Conservation (phyloP, 92 coral and sea anemone genomes). For the Umimayanthus kanabou region DNA sequence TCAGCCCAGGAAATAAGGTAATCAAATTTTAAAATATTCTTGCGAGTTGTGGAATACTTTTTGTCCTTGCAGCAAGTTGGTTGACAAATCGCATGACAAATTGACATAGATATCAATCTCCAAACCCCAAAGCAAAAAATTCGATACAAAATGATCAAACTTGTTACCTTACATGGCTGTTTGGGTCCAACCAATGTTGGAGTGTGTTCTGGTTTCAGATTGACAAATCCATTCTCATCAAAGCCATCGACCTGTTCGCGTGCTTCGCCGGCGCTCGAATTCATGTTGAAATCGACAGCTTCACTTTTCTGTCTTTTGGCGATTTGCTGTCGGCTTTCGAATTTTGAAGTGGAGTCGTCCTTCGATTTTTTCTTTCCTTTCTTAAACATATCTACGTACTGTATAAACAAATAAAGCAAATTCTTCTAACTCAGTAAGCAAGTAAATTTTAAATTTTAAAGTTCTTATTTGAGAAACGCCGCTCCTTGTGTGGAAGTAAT, state of each 20-base stretch:
- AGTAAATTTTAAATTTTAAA: not conserved
- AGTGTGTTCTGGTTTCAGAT: conserved; percentile 63
- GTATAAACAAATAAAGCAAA: not conserved
- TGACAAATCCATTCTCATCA: conserved; percentile 81
- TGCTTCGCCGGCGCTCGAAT: not conserved
- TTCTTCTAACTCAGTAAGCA: not conserved
- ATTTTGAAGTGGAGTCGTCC: conserved; percentile 40
- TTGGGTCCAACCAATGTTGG: conserved; percentile 77
- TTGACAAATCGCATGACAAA: too few relatives aligned
- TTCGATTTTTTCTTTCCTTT: conserved; percentile 75
- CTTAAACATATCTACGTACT: conserved; percentile 56
- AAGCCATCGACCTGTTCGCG: conserved; percentile 69
- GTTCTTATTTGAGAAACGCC: too few relatives aligned
- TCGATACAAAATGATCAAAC: too few relatives aligned
- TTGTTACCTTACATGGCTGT: conserved; percentile 71
- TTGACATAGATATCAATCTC: too few relatives aligned
- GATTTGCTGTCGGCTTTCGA: not conserved
- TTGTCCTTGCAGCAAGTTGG: too few relatives aligned
- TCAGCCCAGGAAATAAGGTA: too few relatives aligned
- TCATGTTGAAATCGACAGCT: not conserved
- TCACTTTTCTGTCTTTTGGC: conserved; percentile 1
- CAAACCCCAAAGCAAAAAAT: too few relatives aligned
- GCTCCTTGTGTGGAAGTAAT: too few relatives aligned
- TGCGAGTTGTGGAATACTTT: too few relatives aligned
- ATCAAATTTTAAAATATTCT: too few relatives aligned